Conservation (phyloP, 2,113 vertebrate species). For the Ptilonorhynchus violaceus region DNA sequence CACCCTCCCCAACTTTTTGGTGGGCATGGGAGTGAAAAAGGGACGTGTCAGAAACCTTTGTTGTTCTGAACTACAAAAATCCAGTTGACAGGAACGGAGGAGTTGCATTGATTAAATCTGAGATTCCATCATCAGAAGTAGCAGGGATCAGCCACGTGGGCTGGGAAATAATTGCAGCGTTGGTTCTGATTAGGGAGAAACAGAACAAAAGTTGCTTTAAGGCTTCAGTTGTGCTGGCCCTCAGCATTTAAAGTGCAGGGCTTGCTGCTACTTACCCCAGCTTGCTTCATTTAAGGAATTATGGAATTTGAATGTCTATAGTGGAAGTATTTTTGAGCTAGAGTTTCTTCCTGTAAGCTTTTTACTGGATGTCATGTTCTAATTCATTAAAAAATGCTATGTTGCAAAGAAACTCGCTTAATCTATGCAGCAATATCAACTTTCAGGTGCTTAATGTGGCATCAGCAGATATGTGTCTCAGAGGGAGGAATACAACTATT, state of each 20-base stretch:
- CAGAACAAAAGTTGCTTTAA: slow-evolving; percentile 49
- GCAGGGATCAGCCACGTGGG: slow-evolving; percentile 11
- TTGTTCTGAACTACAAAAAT: background rate
- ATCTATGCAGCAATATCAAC: background rate
- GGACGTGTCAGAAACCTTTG: background rate
- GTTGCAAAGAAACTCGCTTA: background rate
- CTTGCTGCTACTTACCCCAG: background rate
- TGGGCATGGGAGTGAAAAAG: background rate
- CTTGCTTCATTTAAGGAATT: background rate
- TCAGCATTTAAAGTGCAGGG: background rate
- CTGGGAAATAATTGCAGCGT: slow-evolving; percentile 2
- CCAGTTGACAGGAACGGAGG: background rate
- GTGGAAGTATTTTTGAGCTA: background rate
- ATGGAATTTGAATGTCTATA: background rate
- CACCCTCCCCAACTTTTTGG: background rate
- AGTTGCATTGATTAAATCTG: slow-evolving; percentile 42
- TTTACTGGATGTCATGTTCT: background rate
- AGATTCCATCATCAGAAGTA: slow-evolving; percentile 1
- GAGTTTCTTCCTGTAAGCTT: background rate
- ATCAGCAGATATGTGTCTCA: background rate
- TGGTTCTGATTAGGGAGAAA: background rate
- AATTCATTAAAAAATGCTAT: background rate
- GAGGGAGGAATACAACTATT: background rate
- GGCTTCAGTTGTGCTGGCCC: background rate
- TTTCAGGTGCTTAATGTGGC: background rate